Percentiles rank a stretch among this genome's conserved stretches.
Evolutionary conservation across 2,888 invertebrate species (phyloP).

Genomic region (Gasteruption jaculator): DNA sequence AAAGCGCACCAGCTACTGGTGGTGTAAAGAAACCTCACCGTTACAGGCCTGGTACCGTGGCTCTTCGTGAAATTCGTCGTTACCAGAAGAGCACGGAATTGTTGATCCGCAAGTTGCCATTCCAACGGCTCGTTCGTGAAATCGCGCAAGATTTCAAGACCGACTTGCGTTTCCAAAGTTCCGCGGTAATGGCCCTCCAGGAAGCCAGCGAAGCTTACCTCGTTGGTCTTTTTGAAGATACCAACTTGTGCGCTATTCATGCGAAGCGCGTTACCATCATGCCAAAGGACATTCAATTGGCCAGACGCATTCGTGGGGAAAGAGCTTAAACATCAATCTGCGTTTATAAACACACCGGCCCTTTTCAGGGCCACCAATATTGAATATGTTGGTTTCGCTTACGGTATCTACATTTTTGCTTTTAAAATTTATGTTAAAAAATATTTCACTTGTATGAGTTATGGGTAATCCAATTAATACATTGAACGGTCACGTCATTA

Average conservation of each 20-base stretch:
- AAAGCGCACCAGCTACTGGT: constrained; percentile 91
- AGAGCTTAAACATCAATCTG: constrained; percentile 74
- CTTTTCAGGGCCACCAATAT: constrained; percentile 22
- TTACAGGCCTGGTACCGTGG: constrained; percentile 92
- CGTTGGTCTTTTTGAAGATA: constrained; percentile 95
- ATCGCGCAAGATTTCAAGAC: constrained; percentile 97
- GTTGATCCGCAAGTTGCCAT: constrained; percentile 91
- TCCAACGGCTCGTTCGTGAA: constrained; percentile 94
- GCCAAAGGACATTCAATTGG: constrained; percentile 97
- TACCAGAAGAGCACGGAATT: constrained; percentile 95
- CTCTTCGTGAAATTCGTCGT: constrained; percentile 93
- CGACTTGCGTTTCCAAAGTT: constrained; percentile 91
- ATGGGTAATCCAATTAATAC: too few species aligned
- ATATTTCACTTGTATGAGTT: too few species aligned
- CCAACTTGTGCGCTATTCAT: constrained; percentile 96
- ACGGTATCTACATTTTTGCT: too few species aligned
- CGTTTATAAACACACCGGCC: constrained; percentile 12
- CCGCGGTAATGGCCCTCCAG: constrained; percentile 88
- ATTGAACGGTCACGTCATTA: too few species aligned
- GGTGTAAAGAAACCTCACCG: constrained; percentile 97
- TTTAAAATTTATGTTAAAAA: too few species aligned
- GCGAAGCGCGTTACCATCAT: constrained; percentile 97
- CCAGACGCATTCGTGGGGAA: constrained; percentile 93
- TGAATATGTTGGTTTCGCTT: too few species aligned
- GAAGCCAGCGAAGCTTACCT: constrained; percentile 89